A percentile compares a stretch with the other conserved stretches of the same genome.
phyloP scores from a whole-genome alignment of 2,888 invertebrate species.

The Cheilosia soror region DNA sequence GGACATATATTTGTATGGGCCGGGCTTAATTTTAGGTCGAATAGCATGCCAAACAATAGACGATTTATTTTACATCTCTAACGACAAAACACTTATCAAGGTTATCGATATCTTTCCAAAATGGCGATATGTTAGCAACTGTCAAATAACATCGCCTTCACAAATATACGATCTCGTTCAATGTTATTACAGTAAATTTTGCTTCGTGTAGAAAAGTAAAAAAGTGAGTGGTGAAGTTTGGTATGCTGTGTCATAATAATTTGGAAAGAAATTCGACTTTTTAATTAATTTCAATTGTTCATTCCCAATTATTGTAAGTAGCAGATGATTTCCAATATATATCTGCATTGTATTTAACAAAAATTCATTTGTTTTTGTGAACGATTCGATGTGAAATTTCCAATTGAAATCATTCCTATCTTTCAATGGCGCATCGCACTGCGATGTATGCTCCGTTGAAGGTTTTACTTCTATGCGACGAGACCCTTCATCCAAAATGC shows the following conservation, averaged over 20 bases:
- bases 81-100: not conserved
- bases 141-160: conserved; percentile 65
- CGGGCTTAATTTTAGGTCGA: too few species aligned
- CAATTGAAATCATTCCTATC: conserved; percentile 38
- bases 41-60: too few species aligned
- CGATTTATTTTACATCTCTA: too few species aligned
- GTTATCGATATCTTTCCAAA: conserved; percentile 19
- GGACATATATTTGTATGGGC: too few species aligned
- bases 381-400: conserved; percentile 7
- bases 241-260: conserved; percentile 75
- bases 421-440: conserved; percentile 44
- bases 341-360: not conserved
- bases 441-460: conserved; percentile 53
- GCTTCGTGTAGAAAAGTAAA: conserved; percentile 59
- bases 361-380: conserved; percentile 13
- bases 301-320: conserved; percentile 74
- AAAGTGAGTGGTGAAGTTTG: conserved; percentile 75
- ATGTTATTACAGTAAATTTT: conserved; percentile 69
- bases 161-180: conserved; percentile 60
- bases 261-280: conserved; percentile 67
- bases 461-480: conserved; percentile 70
- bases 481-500: conserved; percentile 69
- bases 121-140: not conserved
- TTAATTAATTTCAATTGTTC: conserved; percentile 70
- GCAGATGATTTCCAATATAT: conserved; percentile 11